Base-by-base conservation (phyloP, 2,113 vertebrate species). In the Ictidomys tridecemlineatus region DNA sequence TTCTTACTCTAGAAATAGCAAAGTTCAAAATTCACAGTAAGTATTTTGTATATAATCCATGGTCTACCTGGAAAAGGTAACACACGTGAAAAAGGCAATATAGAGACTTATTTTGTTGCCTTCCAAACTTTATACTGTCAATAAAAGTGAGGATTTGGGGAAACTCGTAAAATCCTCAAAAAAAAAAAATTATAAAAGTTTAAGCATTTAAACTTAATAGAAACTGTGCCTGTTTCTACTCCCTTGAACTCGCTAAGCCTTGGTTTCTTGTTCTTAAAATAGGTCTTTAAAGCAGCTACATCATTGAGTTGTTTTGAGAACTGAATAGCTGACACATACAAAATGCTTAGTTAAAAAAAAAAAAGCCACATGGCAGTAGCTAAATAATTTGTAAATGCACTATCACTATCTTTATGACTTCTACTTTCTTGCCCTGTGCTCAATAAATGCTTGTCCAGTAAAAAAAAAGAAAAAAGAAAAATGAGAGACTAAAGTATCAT, bases 301-400 rank as follows among this genome's bases (percentile, higher is more conserved):
- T 77, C n/a, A 72, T 8, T 72, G 30, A 48, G 37, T 61, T 79
- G 26, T 67, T 95, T 39, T 10, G 45, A 94, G 48, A 95, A 51
- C 37, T 63, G 89, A 79, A 48, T 51, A 17, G 34, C 42, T 89
- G 13, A 51, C 9, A 63, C 72, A 82, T 51, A 86, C 34, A 76
- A 96, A 96, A 80, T 93, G 48, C 87, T 95, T 90, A 53, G 24
- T 92, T 87, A 94, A 94, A 79, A 51, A 48, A 48, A 51, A 51
- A 51, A 80, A 11, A 92, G 22, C 34, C 65, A 76, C 76, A 42
- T 45, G 10, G 28, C 72, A 85, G 34, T 9, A 90, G 22, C 26
- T 34, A 67, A 94, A 58, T 90, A 82, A 94, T 70, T 91, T 0
- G 0, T 61, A 93, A 91, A 84, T 76, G n/a, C 74, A 39, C n/a